Evolutionary conservation across 2,888 invertebrate genomes (phyloP).

Genomic region (Lasioglossum zephyrum): DNA sequence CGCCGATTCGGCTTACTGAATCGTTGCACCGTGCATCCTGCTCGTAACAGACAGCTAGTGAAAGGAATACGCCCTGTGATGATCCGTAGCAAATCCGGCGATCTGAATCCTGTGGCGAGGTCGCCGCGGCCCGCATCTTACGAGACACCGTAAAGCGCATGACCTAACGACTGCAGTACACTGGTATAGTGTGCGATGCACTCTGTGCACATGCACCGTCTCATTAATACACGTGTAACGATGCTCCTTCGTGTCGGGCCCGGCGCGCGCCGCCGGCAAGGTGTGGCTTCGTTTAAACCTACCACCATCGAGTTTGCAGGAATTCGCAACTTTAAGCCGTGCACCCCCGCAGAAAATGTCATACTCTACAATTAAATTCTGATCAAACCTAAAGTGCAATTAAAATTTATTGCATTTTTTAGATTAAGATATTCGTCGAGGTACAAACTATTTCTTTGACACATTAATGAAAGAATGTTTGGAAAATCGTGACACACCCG

Average conservation of each 20-base stretch:
- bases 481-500: background rate
- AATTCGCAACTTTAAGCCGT: background rate
- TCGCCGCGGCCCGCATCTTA: constrained; percentile 45
- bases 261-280: background rate
- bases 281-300: background rate
- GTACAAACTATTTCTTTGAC: background rate
- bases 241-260: constrained; percentile 29
- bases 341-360: background rate
- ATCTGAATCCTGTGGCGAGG: constrained; percentile 64
- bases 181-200: background rate
- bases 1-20: constrained; percentile 61
- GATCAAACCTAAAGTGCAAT: background rate
- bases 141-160: constrained; percentile 44
- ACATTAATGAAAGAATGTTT: background rate
- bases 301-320: background rate
- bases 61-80: constrained; percentile 82
- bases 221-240: constrained; percentile 10
- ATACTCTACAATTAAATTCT: background rate
- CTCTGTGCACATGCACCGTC: background rate
- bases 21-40: constrained; percentile 62
- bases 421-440: background rate
- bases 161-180: constrained; percentile 67
- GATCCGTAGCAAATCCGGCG: constrained; percentile 76
- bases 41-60: constrained; percentile 69
- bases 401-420: background rate